Conservation (phyloP, 2,113 vertebrate species). For the Anser cygnoides region DNA sequence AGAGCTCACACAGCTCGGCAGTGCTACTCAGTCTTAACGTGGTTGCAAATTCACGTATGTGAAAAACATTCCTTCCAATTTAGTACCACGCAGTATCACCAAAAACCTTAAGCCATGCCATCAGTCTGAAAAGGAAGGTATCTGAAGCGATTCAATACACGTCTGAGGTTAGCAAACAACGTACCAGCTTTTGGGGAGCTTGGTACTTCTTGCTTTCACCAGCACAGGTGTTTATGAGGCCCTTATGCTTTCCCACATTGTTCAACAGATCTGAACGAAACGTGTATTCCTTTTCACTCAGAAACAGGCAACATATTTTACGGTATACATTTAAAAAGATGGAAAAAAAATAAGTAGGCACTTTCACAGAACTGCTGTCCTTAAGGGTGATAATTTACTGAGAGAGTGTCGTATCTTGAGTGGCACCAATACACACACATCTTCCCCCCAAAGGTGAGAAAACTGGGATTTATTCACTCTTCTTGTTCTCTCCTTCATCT, state of each 20-base stretch:
- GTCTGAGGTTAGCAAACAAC: neutral
- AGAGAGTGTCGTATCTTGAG: neutral
- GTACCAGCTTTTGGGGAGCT: neutral
- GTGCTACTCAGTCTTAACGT: neutral
- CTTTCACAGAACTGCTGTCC: neutral
- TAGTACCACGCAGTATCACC: neutral
- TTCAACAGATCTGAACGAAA: neutral
- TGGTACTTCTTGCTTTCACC: neutral
- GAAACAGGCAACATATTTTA: neutral
- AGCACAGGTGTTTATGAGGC: neutral
- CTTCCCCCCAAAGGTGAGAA: neutral
- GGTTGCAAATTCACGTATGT: neutral
- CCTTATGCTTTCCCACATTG: neutral
- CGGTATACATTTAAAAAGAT: neutral
- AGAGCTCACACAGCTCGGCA: neutral
- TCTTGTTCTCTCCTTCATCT: neutral
- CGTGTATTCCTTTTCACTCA: neutral
- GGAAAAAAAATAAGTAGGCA: neutral
- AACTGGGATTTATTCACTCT: no score
- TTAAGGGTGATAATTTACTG: no score
- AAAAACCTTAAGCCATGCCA: neutral
- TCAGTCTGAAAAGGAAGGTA: neutral
- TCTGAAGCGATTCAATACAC: neutral
- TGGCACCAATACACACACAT: fast-evolving
- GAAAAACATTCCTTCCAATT: neutral